These are phyloP conservation scores for Pinctada fucata DNA, from an alignment of 2,888 invertebrate genomes.

Conservation along the genomic window DNA sequence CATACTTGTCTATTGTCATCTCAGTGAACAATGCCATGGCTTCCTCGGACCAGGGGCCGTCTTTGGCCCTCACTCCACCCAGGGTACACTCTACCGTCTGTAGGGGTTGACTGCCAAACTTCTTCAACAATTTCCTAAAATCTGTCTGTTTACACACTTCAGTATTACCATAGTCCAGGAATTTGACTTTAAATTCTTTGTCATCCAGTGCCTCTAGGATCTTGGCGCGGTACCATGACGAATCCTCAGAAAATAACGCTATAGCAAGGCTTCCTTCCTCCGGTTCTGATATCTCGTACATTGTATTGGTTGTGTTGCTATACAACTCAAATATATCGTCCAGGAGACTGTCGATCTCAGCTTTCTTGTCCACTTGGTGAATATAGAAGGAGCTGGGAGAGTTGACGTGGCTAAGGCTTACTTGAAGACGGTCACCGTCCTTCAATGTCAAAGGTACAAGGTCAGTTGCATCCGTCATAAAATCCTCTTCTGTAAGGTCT, in stretches of 20 bases:
- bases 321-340: slow-evolving; percentile 65
- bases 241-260: slow-evolving; percentile 64
- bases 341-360: slow-evolving; percentile 53
- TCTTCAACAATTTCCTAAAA: slow-evolving; percentile 61
- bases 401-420: slow-evolving; percentile 50
- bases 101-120: slow-evolving; percentile 61
- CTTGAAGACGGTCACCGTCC: slow-evolving; percentile 49
- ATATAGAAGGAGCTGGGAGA: slow-evolving; percentile 65
- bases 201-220: slow-evolving; percentile 43
- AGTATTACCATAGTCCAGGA: slow-evolving; percentile 74
- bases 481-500: background rate
- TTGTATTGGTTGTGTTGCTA: slow-evolving; percentile 39
- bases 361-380: slow-evolving; percentile 53
- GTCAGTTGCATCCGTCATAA: background rate
- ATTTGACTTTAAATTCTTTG: slow-evolving; percentile 57
- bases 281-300: slow-evolving; percentile 41
- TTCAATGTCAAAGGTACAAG: slow-evolving; percentile 12
- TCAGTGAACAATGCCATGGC: slow-evolving; percentile 51
- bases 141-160: slow-evolving; percentile 58
- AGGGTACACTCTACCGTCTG: slow-evolving; percentile 69
- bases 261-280: slow-evolving; percentile 56
- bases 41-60: slow-evolving; percentile 56
- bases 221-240: slow-evolving; percentile 68
- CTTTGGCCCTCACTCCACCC: slow-evolving; percentile 53
- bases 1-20: slow-evolving; percentile 60